Evolutionary conservation across 2,888 invertebrate species (phyloP).

Genomic region (Oscheius sp.): DNA sequence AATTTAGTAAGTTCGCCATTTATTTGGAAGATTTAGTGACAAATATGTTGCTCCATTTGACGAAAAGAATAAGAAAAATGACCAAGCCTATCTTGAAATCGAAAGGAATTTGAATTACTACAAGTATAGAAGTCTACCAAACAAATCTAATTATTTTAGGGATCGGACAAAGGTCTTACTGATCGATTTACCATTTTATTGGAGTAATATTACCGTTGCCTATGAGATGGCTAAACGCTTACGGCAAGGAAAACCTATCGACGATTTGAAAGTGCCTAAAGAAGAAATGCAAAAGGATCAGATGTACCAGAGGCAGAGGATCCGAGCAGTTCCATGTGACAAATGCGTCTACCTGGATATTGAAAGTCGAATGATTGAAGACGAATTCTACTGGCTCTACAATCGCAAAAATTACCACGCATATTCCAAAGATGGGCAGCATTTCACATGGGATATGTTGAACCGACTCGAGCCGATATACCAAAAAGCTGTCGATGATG

Average conservation of each 20-base stretch:
- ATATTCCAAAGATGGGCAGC: conserved; percentile 3
- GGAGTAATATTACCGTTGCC: neutral
- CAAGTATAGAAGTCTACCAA: neutral
- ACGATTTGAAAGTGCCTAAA: neutral
- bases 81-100: neutral
- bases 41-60: too few species aligned
- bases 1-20: too few species aligned
- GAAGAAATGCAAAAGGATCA: neutral
- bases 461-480: neutral
- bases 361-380: neutral
- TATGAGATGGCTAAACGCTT: neutral
- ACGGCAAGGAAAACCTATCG: neutral
- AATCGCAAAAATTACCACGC: neutral
- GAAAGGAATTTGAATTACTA: conserved; percentile 13
- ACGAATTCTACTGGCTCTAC: conserved; percentile 7
- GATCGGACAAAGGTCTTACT: neutral
- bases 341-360: neutral
- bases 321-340: neutral
- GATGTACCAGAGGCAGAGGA: neutral
- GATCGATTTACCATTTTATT: conserved; percentile 18
- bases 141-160: neutral
- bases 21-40: too few species aligned
- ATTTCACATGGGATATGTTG: conserved; percentile 16
- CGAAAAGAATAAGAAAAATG: too few species aligned
- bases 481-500: neutral